Conservation (phyloP, 2,113 vertebrate species). For the Oplegnathus fasciatus region DNA sequence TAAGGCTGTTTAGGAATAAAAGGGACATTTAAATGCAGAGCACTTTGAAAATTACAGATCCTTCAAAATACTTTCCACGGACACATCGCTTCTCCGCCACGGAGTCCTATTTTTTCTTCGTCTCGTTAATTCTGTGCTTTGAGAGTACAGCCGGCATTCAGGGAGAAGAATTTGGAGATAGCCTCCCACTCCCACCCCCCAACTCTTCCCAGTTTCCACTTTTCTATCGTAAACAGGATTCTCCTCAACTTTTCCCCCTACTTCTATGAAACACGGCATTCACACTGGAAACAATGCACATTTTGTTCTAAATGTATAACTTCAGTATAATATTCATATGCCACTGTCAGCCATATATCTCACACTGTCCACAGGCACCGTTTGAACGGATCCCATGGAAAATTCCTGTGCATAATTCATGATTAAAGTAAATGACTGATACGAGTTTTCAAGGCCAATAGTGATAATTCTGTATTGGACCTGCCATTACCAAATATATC, state of each 20-base stretch:
- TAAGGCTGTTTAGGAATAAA: conserved; percentile 99
- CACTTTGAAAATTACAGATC: conserved; percentile 97
- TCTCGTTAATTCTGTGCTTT: conserved; percentile 95
- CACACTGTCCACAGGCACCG: background rate
- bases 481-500: background rate
- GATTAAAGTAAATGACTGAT: background rate
- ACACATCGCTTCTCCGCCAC: conserved; percentile 86
- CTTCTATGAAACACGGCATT: conserved; percentile 45
- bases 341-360: background rate
- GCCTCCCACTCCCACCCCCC: background rate
- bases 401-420: background rate
- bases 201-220: conserved; percentile 83
- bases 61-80: conserved; percentile 95
- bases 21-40: conserved; percentile 96
- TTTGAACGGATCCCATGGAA: background rate
- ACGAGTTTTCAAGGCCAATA: background rate
- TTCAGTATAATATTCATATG: conserved; percentile 18
- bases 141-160: conserved; percentile 87
- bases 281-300: conserved; percentile 37
- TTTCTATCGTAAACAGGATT: conserved; percentile 87
- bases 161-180: conserved; percentile 41
- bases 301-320: conserved; percentile 44
- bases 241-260: conserved; percentile 13
- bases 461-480: background rate
- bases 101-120: conserved; percentile 66